phyloP scores from a whole-genome alignment of 1,140 invertebrate species.

The Pseudoatta argentina region DNA sequence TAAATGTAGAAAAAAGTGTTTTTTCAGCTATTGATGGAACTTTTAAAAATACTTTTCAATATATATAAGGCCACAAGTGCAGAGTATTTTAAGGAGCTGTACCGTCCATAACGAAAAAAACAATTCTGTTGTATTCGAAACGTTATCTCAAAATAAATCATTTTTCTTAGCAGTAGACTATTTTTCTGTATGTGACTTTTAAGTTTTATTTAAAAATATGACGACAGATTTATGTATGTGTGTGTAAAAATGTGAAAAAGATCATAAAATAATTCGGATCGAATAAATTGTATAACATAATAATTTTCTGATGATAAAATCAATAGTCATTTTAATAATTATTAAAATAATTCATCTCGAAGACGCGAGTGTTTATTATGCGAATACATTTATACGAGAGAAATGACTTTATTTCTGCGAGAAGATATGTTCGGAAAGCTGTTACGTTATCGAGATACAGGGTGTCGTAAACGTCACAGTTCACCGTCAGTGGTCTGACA shows the following conservation, averaged over 20 bases:
- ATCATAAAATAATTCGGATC: not conserved
- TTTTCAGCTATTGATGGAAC: too few species aligned
- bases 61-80: too few species aligned
- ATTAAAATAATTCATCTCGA: not conserved
- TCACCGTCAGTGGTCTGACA: slow-evolving; percentile 13
- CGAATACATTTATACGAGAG: not conserved
- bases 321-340: not conserved
- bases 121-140: too few species aligned
- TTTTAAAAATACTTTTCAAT: too few species aligned
- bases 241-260: too few species aligned
- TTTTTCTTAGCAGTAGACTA: too few species aligned
- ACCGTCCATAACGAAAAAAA: too few species aligned
- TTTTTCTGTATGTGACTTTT: too few species aligned
- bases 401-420: slow-evolving; percentile 14
- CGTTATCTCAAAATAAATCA: too few species aligned
- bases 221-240: too few species aligned
- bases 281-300: not conserved
- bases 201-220: not conserved
- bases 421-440: not conserved
- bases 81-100: too few species aligned
- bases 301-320: not conserved
- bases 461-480: slow-evolving; percentile 26
- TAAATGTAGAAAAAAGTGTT: too few species aligned
- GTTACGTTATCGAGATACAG: slow-evolving; percentile 4
- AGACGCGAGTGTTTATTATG: not conserved